Evolutionary conservation across 2,797 vertebrate genomes (phyloP).

Genomic region (Syngnathus rostellatus): DNA sequence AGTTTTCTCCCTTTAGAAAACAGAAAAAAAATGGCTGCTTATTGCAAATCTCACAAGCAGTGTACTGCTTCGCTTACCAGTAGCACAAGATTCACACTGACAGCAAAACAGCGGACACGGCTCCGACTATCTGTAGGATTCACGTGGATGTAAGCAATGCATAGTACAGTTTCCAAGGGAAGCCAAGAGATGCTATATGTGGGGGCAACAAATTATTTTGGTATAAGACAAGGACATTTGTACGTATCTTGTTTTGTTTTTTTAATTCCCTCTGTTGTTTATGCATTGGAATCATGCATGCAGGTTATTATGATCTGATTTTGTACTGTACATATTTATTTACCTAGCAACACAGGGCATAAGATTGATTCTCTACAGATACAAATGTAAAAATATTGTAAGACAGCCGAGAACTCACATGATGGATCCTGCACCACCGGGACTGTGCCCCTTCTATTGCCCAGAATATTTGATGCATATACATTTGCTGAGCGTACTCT

Average conservation of each 20-base stretch:
- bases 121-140: conserved; percentile 24
- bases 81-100: conserved; percentile 34
- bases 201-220: conserved; percentile 6
- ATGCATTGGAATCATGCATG: conserved; percentile 65
- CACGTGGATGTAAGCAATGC: conserved; percentile 46
- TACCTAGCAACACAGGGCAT: conserved; percentile 72
- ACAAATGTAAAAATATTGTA: conserved; percentile 72
- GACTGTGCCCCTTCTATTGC: conserved; percentile 22
- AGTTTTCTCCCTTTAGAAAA: conserved; percentile 59
- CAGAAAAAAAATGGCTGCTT: conserved; percentile 48
- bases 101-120: conserved; percentile 24
- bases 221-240: neutral
- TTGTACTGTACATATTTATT: conserved; percentile 66
- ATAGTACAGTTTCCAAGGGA: conserved; percentile 60
- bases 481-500: neutral
- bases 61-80: conserved; percentile 35
- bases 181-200: conserved; percentile 29
- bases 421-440: conserved; percentile 6
- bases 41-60: conserved; percentile 61
- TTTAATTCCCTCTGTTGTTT: conserved; percentile 47
- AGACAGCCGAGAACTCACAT: conserved; percentile 48
- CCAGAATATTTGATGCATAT: neutral
- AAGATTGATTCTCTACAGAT: conserved; percentile 66
- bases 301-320: conserved; percentile 65
- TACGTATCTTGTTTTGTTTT: conserved; percentile 14